Percentiles rank a stretch among this genome's conserved stretches.
These are phyloP conservation scores for Euleptes europaea DNA, from an alignment of 2,113 vertebrate species.

Conservation along the genomic window DNA sequence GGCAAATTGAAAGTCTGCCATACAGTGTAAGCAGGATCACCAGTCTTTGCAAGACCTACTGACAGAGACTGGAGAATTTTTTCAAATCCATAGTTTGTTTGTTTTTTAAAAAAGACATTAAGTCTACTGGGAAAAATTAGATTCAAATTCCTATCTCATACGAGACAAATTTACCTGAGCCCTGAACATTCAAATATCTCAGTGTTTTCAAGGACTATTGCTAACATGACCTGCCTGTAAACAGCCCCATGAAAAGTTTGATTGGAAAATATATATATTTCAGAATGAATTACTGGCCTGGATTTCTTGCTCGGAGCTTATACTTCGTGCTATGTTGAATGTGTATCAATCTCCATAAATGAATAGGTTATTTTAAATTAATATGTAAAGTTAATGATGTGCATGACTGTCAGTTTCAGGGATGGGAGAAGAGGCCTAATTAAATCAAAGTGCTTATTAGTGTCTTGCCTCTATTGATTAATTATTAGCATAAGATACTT, in stretches of 20 bases:
- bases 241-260: not conserved
- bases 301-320: not conserved
- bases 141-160: not conserved
- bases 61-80: not conserved
- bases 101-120: too few species aligned
- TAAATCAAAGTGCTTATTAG: conserved; percentile 71
- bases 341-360: not conserved
- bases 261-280: not conserved
- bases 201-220: not conserved
- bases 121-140: too few species aligned
- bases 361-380: conserved; percentile 60
- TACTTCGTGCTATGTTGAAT: fast-evolving
- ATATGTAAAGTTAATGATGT: conserved; percentile 53
- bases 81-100: too few species aligned
- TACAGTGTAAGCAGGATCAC: not conserved
- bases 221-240: not conserved
- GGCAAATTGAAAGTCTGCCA: not conserved
- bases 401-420: conserved; percentile 42
- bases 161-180: not conserved
- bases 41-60: not conserved
- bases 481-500: conserved; percentile 62
- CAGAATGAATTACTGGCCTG: not conserved
- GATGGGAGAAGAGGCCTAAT: conserved; percentile 60
- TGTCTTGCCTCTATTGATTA: conserved; percentile 69
- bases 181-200: not conserved